These are phyloP conservation scores for Crambe crambe DNA, from an alignment of 37 sponge, comb jelly and placozoan genomes.

Conservation along the genomic window DNA sequence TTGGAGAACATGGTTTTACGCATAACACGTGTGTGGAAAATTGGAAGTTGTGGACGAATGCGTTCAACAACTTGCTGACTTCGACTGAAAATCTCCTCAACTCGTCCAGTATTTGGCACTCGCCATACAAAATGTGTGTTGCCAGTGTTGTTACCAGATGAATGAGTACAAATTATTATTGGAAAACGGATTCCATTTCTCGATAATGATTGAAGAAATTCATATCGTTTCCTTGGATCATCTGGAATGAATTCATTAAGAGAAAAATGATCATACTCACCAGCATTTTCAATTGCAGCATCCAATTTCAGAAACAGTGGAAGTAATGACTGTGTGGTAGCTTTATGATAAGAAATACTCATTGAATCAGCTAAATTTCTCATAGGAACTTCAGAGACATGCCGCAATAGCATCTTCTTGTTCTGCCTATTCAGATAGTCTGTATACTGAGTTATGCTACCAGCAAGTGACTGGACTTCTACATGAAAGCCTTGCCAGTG, in stretches of 20 bases:
- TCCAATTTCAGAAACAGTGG: background rate
- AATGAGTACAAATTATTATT: constrained; percentile 20
- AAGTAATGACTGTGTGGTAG: background rate
- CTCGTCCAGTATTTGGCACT: background rate
- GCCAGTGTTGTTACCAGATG: constrained; percentile 48
- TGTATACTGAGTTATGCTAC: constrained; percentile 16
- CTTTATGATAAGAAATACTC: background rate
- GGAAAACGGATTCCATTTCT: constrained; percentile 6
- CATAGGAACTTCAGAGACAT: background rate
- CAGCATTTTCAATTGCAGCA: background rate
- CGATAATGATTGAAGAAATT: constrained; percentile 9
- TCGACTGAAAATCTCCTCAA: constrained; percentile 1
- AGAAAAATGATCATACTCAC: constrained; percentile 1
- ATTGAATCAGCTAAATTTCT: constrained; percentile 10
- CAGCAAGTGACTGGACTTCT: constrained; percentile 1
- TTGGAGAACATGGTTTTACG: constrained; percentile 10
- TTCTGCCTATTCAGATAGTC: constrained; percentile 24
- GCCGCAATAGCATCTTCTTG: constrained; percentile 27
- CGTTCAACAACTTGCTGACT: constrained; percentile 24
- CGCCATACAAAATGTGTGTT: constrained; percentile 49
- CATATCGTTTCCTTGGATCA: constrained; percentile 10
- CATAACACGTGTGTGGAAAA: constrained; percentile 34
- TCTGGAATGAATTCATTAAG: constrained; percentile 8
- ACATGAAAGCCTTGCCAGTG: constrained; percentile 4
- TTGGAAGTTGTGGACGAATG: constrained; percentile 19